Base-by-base conservation (phyloP, 2,888 invertebrate genomes). In the Matsumyia berberina region DNA sequence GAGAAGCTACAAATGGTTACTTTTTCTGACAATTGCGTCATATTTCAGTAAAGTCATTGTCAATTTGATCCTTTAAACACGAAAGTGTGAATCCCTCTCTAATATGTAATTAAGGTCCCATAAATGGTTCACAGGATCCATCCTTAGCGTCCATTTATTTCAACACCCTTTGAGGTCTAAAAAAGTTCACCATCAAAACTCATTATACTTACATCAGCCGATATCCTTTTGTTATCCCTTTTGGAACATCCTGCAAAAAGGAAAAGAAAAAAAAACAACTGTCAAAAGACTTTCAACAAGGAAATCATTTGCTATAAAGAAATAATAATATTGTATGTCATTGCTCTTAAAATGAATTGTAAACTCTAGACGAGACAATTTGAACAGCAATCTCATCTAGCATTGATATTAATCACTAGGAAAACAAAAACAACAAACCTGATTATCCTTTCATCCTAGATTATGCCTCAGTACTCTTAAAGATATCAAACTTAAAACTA, bases 381-480 rank as follows among this genome's bases (percentile, higher is more conserved):
- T 17, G 9, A 42, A 39, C 19, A 9, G 19, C 44, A 49, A 80
- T 55, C 44, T 62, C 44, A 55, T 49, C 31, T 62, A 62, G 33
- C 53, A 60, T 37, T 55, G 33, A 67, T 55, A 69, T 69, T 69
- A 57, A 80, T 74, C 67, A 69, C n/a, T 69, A 53, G 37, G 19
- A 74, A 24, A 19, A 9, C 49, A 5, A 49, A 29, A 15, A 70
- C 35, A 35, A 42, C 15, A 24, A 44, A 64, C 19, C 12, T 12
- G 46, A 74, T 74, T 62, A 80, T 74, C 74, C 35, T 57, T 57
- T 60, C 37, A 67, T 55, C 55, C 17, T 49, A 44, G 69, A 74
- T 64, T 46, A 44, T 33, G 46, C 37, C 69, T 62, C 46, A 49
- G 51, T 73, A 66, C 73, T 44, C 73, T 35, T 31, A 53, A 24